Conservation (phyloP, 2,113 vertebrate genomes). For the Xenus cinereus region DNA sequence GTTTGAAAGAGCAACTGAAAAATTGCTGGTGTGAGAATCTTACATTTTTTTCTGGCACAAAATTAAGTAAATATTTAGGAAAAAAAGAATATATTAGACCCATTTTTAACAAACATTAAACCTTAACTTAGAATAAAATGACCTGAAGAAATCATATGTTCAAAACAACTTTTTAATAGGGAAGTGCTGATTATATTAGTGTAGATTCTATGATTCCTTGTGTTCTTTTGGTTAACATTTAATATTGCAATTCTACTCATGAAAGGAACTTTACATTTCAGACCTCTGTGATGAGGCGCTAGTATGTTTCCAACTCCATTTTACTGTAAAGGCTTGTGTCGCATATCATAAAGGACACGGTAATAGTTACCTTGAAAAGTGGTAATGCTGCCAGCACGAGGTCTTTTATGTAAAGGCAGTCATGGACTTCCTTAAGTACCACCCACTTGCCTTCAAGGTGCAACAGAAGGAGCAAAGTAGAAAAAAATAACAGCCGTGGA, state of each 20-base stretch:
- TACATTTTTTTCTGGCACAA: neutral
- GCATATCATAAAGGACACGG: neutral
- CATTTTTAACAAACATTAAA: neutral
- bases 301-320: neutral
- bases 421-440: neutral
- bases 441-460: neutral
- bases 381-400: neutral
- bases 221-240: neutral
- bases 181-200: neutral
- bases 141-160: neutral
- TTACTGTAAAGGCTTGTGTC: neutral
- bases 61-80: neutral
- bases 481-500: neutral
- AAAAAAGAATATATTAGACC: neutral
- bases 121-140: neutral
- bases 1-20: neutral
- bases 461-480: neutral
- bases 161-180: neutral
- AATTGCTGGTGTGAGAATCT: neutral
- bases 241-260: neutral
- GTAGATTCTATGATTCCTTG: neutral
- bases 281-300: neutral
- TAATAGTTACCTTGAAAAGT: neutral
- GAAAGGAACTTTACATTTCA: neutral
- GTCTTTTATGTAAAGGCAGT: neutral